These are phyloP conservation scores for Drosophila setosimentum DNA, from an alignment of 2,888 invertebrate species.

Conservation along the genomic window DNA sequence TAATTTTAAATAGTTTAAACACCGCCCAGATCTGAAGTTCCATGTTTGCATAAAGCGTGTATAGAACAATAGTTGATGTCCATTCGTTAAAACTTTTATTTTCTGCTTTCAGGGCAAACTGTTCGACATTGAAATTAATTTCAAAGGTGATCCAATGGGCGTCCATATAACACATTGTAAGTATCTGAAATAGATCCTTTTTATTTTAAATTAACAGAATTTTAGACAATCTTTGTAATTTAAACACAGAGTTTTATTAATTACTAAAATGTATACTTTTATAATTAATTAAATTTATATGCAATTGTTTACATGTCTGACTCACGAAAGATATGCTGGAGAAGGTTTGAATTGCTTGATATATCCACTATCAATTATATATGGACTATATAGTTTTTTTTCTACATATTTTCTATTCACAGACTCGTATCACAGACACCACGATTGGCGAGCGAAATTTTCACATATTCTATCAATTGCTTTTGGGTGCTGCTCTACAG, in stretches of 20 bases:
- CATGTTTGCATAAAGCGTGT: too few species aligned
- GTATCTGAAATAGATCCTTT: constrained; percentile 83
- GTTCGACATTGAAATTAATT: constrained; percentile 95
- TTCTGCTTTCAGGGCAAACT: constrained; percentile 90
- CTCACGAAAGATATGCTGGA: constrained; percentile 86
- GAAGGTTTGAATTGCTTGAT: constrained; percentile 86
- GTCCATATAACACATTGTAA: constrained; percentile 95
- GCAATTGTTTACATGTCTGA: constrained; percentile 51
- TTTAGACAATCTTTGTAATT: not conserved
- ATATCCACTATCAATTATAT: not conserved
- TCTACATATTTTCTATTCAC: constrained; percentile 71
- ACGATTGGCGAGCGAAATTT: constrained; percentile 92
- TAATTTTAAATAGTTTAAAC: constrained; percentile 93
- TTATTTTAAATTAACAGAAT: not conserved
- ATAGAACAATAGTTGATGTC: constrained; percentile 84
- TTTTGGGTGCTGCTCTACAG: constrained; percentile 93
- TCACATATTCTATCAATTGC: constrained; percentile 95
- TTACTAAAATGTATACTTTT: too few species aligned
- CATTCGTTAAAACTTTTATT: not conserved
- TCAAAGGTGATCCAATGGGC: constrained; percentile 94
- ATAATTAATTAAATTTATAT: too few species aligned
- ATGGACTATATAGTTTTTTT: not conserved
- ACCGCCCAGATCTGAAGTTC: too few species aligned
- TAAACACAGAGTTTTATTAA: not conserved
- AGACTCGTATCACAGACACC: constrained; percentile 91